These are phyloP conservation scores for Hipparchia sbordonii DNA, from an alignment of 2,888 invertebrate species.

Conservation along the genomic window DNA sequence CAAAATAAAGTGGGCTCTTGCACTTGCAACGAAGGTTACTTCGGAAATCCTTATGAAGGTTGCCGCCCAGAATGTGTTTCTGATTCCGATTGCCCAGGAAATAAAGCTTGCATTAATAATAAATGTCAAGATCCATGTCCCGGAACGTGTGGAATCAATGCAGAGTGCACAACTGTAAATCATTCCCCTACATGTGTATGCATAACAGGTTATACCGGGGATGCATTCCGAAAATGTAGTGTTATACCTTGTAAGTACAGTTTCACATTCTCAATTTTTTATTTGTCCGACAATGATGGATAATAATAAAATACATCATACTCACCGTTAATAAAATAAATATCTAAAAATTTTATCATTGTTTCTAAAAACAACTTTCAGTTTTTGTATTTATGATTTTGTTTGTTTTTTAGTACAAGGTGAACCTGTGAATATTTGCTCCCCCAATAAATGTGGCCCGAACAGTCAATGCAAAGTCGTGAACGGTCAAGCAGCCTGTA, in stretches of 20 bases:
- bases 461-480: conserved; percentile 84
- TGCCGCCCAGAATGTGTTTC: conserved; percentile 89
- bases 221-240: conserved; percentile 82
- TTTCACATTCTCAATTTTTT: not conserved
- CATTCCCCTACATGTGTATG: conserved; percentile 88
- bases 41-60: conserved; percentile 90
- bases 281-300: not conserved
- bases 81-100: conserved; percentile 88
- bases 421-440: conserved; percentile 74
- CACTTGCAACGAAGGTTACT: conserved; percentile 86
- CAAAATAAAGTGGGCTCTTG: conserved; percentile 88
- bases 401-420: conserved; percentile 64
- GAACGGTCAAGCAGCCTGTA: conserved; percentile 85
- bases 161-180: conserved; percentile 87
- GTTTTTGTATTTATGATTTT: not conserved
- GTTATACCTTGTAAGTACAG: conserved; percentile 63
- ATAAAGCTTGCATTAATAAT: conserved; percentile 87
- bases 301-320: not conserved
- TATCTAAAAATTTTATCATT: no score
- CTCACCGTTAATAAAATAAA: no score
- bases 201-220: conserved; percentile 84
- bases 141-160: conserved; percentile 88
- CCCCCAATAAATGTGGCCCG: conserved; percentile 84
- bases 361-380: no score
- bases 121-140: conserved; percentile 90